These are phyloP conservation scores for Lepidurus couesii DNA, from an alignment of 1,140 invertebrate species.

Conservation along the genomic window DNA sequence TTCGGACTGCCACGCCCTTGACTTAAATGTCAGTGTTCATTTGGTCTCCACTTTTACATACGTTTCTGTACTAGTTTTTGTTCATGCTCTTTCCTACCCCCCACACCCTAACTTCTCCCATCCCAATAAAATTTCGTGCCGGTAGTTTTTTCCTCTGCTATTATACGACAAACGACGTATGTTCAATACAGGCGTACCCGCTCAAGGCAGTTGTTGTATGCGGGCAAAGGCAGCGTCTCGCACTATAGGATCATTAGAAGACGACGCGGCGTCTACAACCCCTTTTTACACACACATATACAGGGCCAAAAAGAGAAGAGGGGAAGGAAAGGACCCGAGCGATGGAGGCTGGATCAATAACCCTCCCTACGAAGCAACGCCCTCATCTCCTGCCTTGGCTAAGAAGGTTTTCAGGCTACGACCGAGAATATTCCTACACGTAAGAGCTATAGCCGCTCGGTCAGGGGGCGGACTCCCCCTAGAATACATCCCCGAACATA, in stretches of 20 bases:
- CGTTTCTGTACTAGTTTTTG: too few species aligned
- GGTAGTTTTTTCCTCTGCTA: neutral
- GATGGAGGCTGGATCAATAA: slow-evolving; percentile 18
- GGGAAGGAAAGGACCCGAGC: neutral
- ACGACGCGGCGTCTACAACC: slow-evolving; percentile 20
- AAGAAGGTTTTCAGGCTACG: too few species aligned
- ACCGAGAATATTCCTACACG: too few species aligned
- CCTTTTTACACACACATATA: neutral
- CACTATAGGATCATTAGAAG: slow-evolving; percentile 14
- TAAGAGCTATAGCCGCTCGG: neutral
- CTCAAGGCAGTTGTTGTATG: neutral
- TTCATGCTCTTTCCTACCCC: too few species aligned
- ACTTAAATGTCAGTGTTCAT: too few species aligned
- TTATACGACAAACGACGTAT: neutral
- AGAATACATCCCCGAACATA: neutral
- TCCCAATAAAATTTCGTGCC: too few species aligned
- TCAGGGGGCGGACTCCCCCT: neutral
- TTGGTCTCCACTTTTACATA: too few species aligned
- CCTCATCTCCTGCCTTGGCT: neutral
- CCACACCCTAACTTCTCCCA: too few species aligned
- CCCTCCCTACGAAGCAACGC: neutral
- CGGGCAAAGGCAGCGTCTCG: neutral
- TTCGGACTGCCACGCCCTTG: too few species aligned
- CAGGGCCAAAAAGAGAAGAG: neutral
- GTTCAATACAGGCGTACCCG: neutral